Conservation (phyloP, 2,888 invertebrate species). For the Polyommatus icarus region DNA sequence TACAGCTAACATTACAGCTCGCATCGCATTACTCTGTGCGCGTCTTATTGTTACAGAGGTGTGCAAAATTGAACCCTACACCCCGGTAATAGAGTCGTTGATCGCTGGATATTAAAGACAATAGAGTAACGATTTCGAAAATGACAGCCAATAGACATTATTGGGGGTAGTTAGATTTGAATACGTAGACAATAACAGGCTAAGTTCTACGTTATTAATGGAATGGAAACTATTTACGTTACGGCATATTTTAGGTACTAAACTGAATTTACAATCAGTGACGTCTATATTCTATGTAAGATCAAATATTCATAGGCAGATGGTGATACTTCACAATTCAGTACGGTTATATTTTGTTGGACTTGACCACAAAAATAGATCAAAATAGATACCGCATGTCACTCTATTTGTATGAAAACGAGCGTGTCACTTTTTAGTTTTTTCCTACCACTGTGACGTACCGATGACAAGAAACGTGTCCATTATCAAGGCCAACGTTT, state of each 20-base stretch:
- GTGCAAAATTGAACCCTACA: constrained; percentile 13
- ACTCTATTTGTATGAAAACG: too few relatives aligned
- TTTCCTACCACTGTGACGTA: too few relatives aligned
- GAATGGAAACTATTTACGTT: constrained; percentile 8
- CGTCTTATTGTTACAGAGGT: constrained; percentile 3
- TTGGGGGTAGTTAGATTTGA: constrained; percentile 31
- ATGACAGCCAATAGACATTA: constrained; percentile 30
- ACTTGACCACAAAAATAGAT: too few relatives aligned
- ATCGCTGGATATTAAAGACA: background rate
- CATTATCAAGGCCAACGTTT: too few relatives aligned
- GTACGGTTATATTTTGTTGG: too few relatives aligned
- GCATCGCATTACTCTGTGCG: background rate
- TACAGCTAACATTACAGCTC: constrained; percentile 20
- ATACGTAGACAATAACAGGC: constrained; percentile 30
- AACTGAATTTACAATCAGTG: background rate
- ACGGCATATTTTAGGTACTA: background rate
- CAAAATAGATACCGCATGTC: too few relatives aligned
- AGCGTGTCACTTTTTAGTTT: too few relatives aligned
- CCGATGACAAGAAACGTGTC: too few relatives aligned
- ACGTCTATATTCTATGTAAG: too few relatives aligned
- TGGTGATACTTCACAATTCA: too few relatives aligned
- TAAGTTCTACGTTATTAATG: background rate
- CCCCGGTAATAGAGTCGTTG: background rate
- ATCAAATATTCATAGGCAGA: too few relatives aligned
- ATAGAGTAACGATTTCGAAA: constrained; percentile 19